Base-by-base conservation (phyloP, 1,140 invertebrate species). In the Drosophila pallidifrons region DNA sequence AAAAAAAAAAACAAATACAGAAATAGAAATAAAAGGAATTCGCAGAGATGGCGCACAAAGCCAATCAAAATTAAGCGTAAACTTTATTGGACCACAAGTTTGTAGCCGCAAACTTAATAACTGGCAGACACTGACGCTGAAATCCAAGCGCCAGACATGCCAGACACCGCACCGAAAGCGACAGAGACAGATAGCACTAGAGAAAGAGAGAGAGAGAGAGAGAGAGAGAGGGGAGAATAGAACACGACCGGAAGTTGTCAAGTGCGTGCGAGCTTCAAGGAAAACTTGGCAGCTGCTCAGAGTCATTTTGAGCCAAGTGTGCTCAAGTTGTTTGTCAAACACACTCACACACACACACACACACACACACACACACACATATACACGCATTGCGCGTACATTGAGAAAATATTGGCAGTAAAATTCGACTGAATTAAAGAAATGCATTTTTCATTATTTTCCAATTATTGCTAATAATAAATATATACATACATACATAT, bases 71-170 rank as follows among this genome's bases (percentile, higher is more conserved):
- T 58, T 69, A 69, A 68, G 66, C 49, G 77, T 80, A 60, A 82
- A 87, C 76, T 80, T 74, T 82, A 74, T 79, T 82, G 78, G 76
- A 61, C 72, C 72, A 58, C 72, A 79, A 82, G 68, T 82, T 76
- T 79, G 77, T 81, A 82, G 75, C 60, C 68, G 66, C 70, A 82
- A 86, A 86, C 82, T 87, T 74, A 86, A 88, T 80, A 87, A 88
- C 79, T 79, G 69, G 46, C 76, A 70, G 67, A 52, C 51, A 52
- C n/a, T 38, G 55, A 67, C 35, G 38, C 16, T 60, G 16, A 54
- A 60, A 60, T 67, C 57, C 60, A 64, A 52, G 28, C 46, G 49
- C 30, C 20, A 41, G 16, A 59, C 16, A 30, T 8, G n/a, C 41
- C 5, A 1, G 15, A 11, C 20, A 16, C 16, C 16, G 16, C 16